These are phyloP conservation scores for Xerus inauris DNA, from an alignment of 2,113 vertebrate genomes.

Conservation along the genomic window DNA sequence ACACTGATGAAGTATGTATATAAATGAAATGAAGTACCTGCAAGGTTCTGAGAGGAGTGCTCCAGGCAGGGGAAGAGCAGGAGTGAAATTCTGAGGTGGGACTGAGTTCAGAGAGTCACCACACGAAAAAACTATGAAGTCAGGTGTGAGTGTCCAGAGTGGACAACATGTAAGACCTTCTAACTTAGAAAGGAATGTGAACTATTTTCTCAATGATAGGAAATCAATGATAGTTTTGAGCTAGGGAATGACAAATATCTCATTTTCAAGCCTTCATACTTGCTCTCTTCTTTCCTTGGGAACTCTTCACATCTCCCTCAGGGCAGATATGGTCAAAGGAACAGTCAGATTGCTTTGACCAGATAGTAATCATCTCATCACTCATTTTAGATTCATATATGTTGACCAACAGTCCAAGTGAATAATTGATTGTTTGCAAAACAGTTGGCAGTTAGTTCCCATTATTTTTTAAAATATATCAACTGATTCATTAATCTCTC, in stretches of 20 bases:
- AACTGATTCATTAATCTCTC: background rate
- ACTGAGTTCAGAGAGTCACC: too few relatives aligned
- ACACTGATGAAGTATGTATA: background rate
- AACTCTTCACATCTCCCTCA: background rate
- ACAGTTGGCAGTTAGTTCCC: background rate
- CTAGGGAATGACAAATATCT: background rate
- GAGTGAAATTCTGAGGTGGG: background rate
- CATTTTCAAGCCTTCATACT: background rate
- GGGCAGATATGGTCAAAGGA: background rate
- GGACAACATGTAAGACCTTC: background rate
- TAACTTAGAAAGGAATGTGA: background rate
- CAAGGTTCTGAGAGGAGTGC: background rate
- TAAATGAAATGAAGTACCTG: background rate
- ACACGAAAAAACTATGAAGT: background rate
- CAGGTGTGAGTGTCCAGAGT: too few relatives aligned
- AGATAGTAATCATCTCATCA: too few relatives aligned
- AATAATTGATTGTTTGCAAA: background rate
- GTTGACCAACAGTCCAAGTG: background rate
- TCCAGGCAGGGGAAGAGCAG: accelerated
- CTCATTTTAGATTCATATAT: too few relatives aligned
- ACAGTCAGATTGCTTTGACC: background rate
- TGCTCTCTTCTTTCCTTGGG: background rate
- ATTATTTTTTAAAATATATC: background rate
- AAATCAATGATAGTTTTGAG: background rate
- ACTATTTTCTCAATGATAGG: background rate